phyloP scores from a whole-genome alignment of 1,140 invertebrate species.

The Ostrea edulis region DNA sequence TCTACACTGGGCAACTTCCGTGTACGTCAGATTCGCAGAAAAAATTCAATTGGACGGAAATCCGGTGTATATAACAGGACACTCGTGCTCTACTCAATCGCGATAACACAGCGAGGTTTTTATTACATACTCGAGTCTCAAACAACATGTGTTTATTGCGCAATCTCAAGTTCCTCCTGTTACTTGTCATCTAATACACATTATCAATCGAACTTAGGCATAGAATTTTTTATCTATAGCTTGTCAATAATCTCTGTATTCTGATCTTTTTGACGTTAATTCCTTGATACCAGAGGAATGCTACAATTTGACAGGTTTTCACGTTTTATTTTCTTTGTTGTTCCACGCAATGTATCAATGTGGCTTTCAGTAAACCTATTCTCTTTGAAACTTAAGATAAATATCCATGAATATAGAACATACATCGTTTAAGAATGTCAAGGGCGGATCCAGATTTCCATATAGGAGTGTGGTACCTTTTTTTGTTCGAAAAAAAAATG shows the following conservation, averaged over 20 bases:
- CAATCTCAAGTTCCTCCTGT: too few relatives aligned
- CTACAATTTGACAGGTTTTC: neutral
- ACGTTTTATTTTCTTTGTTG: neutral
- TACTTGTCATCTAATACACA: neutral
- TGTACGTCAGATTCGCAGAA: conserved; percentile 9
- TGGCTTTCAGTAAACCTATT: too few relatives aligned
- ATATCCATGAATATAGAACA: too few relatives aligned
- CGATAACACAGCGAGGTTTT: neutral
- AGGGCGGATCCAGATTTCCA: too few relatives aligned
- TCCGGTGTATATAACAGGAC: conserved; percentile 3
- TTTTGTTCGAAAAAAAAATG: too few relatives aligned
- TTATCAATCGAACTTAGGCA: neutral
- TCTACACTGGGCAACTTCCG: neutral
- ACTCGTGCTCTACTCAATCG: neutral
- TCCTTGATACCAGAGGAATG: neutral
- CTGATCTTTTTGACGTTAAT: neutral
- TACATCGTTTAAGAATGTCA: too few relatives aligned
- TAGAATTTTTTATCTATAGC: neutral
- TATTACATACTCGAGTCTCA: neutral
- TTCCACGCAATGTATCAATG: neutral
- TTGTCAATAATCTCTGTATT: neutral
- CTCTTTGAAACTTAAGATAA: too few relatives aligned
- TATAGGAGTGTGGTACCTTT: too few relatives aligned
- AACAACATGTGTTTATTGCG: neutral
- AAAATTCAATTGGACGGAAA: neutral